Percentiles rank a stretch among this genome's conserved stretches.
Conservation (phyloP, 2,888 invertebrate species). For the Argyresthia goedartella region DNA sequence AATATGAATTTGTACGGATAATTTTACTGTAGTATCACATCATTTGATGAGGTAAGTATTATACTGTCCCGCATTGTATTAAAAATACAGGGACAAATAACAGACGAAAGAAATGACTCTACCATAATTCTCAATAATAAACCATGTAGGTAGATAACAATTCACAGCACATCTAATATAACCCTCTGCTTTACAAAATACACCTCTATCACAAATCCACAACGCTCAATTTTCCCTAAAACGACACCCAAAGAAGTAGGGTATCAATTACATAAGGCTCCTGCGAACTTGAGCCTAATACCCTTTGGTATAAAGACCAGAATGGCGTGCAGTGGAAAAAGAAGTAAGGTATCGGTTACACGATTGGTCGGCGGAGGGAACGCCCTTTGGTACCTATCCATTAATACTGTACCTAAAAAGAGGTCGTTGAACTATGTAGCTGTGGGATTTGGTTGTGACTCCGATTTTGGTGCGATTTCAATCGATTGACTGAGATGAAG, state of each 20-base stretch:
- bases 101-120: too few species aligned
- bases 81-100: too few species aligned
- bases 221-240: neutral
- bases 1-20: too few species aligned
- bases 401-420: conserved; percentile 51
- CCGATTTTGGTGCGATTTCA: neutral
- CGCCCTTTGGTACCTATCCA: conserved; percentile 56
- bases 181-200: too few species aligned
- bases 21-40: too few species aligned
- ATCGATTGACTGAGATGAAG: neutral
- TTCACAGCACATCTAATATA: too few species aligned
- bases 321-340: conserved; percentile 26
- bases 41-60: too few species aligned
- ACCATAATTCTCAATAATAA: too few species aligned
- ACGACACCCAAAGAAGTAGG: neutral
- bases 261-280: neutral
- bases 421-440: conserved; percentile 1
- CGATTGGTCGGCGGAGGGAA: conserved; percentile 52
- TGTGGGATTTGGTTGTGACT: too few species aligned
- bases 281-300: conserved; percentile 20
- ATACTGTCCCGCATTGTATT: too few species aligned
- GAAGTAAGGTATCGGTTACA: conserved; percentile 66
- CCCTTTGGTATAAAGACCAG: fast-evolving
- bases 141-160: too few species aligned
- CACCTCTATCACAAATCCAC: too few species aligned